These are phyloP conservation scores for Antrozous pallidus DNA, from an alignment of 2,797 vertebrate species.

Conservation along the genomic window DNA sequence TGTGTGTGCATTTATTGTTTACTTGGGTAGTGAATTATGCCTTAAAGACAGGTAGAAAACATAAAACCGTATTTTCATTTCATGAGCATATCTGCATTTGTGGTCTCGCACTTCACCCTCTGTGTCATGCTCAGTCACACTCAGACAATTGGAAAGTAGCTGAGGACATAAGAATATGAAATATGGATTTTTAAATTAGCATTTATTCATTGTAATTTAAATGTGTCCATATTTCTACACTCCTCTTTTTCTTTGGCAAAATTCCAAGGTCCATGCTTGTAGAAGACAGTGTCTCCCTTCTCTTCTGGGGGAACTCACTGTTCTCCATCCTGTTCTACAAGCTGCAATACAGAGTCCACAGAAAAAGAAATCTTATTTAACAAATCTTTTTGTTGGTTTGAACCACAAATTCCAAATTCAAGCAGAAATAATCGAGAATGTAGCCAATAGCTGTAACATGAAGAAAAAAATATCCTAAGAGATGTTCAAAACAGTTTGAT, in stretches of 20 bases:
- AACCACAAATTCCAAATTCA: background rate
- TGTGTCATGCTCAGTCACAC: background rate
- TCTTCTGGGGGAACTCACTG: background rate
- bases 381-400: background rate
- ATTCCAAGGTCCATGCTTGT: background rate
- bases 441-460: background rate
- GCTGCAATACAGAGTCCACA: background rate
- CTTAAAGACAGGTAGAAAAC: background rate
- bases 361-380: background rate
- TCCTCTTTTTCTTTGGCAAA: background rate
- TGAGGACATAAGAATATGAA: background rate
- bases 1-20: background rate
- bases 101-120: background rate
- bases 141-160: constrained; percentile 29
- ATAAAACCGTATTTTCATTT: background rate
- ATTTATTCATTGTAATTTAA: background rate
- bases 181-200: background rate
- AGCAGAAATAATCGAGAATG: background rate
- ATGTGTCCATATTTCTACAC: background rate
- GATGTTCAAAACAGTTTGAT: background rate
- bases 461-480: background rate
- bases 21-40: constrained; percentile 23
- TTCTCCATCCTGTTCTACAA: background rate
- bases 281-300: background rate
- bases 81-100: background rate